Evolutionary conservation across 2,888 invertebrate species (phyloP).

Genomic region (Athalia rosae): DNA sequence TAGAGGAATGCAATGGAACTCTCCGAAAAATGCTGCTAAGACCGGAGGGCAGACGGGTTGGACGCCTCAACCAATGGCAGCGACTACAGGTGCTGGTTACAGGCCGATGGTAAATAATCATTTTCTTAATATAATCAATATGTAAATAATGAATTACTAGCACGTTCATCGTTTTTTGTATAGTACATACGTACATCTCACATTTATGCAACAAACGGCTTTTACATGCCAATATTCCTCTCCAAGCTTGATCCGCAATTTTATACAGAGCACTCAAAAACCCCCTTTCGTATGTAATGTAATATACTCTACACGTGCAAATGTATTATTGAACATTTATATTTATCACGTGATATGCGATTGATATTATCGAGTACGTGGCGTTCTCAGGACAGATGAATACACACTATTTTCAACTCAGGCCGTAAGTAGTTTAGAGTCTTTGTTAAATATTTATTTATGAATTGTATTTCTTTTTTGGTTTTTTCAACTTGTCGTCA

Average conservation of each 20-base stretch:
- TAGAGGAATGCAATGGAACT: constrained; percentile 94
- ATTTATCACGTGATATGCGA: too few relatives aligned
- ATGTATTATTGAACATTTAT: background rate
- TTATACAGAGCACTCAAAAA: background rate
- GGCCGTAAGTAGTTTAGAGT: too few relatives aligned
- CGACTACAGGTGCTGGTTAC: constrained; percentile 90
- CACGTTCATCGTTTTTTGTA: constrained; percentile 46
- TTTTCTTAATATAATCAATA: background rate
- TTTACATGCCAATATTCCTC: background rate
- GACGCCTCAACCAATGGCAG: constrained; percentile 93
- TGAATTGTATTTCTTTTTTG: too few relatives aligned
- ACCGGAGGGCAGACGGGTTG: constrained; percentile 82
- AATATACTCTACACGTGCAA: background rate
- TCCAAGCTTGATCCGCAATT: constrained; percentile 27
- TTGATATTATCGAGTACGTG: too few relatives aligned
- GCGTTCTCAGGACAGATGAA: too few relatives aligned
- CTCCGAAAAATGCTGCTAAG: constrained; percentile 90
- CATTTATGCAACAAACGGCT: background rate
- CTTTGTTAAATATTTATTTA: too few relatives aligned
- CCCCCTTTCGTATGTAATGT: background rate
- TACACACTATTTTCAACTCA: too few relatives aligned
- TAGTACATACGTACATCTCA: background rate
- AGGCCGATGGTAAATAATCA: constrained; percentile 86
- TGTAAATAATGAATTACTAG: constrained; percentile 33
- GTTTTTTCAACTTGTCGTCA: too few relatives aligned